Conservation (phyloP, 2,797 vertebrate genomes). For the Graptemys geographica region DNA sequence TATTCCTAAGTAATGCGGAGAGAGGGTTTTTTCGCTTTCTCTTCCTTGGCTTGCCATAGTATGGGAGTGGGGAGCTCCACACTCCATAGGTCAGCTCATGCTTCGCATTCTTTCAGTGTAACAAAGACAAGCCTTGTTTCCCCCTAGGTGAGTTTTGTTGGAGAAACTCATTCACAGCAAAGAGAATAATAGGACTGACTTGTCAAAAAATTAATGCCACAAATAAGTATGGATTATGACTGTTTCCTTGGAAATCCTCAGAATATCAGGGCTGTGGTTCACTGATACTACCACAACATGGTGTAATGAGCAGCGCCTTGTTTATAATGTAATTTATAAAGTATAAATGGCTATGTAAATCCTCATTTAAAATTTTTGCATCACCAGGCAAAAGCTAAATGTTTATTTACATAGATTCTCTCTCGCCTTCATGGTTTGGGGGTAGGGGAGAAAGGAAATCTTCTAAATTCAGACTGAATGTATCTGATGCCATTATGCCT, state of each 20-base stretch:
- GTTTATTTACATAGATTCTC: background rate
- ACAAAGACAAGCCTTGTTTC: constrained; percentile 3
- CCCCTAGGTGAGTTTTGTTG: constrained; percentile 23
- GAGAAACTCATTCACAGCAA: constrained; percentile 39
- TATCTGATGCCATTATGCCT: background rate
- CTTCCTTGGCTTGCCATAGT: background rate
- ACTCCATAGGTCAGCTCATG: constrained; percentile 48
- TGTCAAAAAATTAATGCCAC: background rate
- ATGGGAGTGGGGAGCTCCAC: constrained; percentile 23
- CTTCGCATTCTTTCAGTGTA: constrained; percentile 49
- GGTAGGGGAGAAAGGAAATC: constrained; percentile 18
- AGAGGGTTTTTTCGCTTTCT: background rate
- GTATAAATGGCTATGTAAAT: constrained; percentile 18
- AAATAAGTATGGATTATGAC: background rate
- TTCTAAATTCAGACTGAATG: background rate
- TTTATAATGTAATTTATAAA: constrained; percentile 42
- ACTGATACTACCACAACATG: background rate
- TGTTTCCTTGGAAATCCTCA: background rate
- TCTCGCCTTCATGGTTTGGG: background rate
- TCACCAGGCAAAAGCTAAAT: background rate
- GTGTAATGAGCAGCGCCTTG: constrained; percentile 9
- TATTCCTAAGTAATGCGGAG: background rate
- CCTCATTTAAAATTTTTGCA: constrained; percentile 6
- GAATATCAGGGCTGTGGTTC: background rate
- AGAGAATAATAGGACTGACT: constrained; percentile 32